Evolutionary conservation across 1,140 invertebrate species (phyloP), one percentile per base, ranked within the genome.

Genomic region (Rhyacophila brunnea): DNA sequence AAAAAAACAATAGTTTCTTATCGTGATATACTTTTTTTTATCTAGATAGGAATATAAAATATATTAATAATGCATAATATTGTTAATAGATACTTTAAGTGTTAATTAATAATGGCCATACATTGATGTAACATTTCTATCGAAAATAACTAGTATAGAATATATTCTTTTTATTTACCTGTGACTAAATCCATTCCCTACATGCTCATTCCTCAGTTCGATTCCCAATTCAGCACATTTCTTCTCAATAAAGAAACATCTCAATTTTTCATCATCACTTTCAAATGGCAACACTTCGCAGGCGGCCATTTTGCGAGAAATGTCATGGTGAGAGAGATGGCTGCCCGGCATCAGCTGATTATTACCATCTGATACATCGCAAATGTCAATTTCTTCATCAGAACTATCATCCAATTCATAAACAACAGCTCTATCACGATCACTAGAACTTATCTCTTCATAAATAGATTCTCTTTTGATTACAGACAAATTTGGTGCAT

Each of bases 331-430:
- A 3, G 23, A 11, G 9, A 55, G 13, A 55, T 18, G 32, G 35
- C 49, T 7, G n/a, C 49, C 49, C 6, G 14, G 5, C 19, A n/a
- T 15, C 13, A 4, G 18, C 36, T 53, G 54, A 50, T 49, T n/a
- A 14, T 43, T 53, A 20, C 14, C 13, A 36, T 35, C 18, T 17
- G 34, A 44, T 2, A 52, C 55, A 46, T 56, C 28, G 11, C 71
- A 52, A n/a, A 77, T 62, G 40, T 78, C 75, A 5, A 78, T 62
- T 18, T 75, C 74, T 46, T 75, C 75, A 36, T 78, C 75, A 15
- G 65, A 66, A 18, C 70, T 59, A 34, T 62, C 51, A 23, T 32
- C 42, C 28, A 53, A 17, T 15, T 40, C 38, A 13, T 13, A 15
- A n/a, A 40, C 38, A 11, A 15, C 11, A 11, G 3, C 5, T 40